Base-by-base conservation (phyloP, 2,113 vertebrate genomes). In the Chrysochloris asiatica region DNA sequence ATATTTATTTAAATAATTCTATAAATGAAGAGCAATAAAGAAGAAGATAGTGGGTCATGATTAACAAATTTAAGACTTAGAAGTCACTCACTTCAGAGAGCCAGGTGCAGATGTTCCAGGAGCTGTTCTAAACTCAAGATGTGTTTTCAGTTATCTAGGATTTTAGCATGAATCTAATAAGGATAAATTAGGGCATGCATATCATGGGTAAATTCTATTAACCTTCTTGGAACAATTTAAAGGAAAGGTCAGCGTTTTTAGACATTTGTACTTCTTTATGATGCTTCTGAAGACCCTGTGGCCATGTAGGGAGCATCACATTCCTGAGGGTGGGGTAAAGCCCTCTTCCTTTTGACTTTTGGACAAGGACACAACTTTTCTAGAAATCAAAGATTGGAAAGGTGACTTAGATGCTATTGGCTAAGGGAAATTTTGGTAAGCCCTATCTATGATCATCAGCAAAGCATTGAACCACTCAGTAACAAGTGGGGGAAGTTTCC, bases 1-100 rank as follows among this genome's bases (percentile, higher is more conserved):
- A 72, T 84, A 86, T 89, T 87, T 88, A 86, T 67, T 92, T 83
- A 92, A 92, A 83, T 86, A 82, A 88, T 86, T 91, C 78, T 72
- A 9, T 76, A 86, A 91, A 90, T 94, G 61, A 86, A 78, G 59
- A 77, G 78, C 87, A 93, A 86, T 88, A 45, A 83, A 75, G 56
- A 81, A 38, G 59, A 80, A 76, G 52, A 36, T 13, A 38, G n/a
- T 54, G 47, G 88, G 48, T 91, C 72, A 33, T 45, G 41, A 92
- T 22, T 48, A n/a, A 47, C 45, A 95, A 45, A 59, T 72, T 52
- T 77, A 22, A 13, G n/a, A 28, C 22, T 24, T 72, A 88, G 81
- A 84, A 90, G 22, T 24, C n/a, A 61, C 16, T 63, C 6, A 56
- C 8, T 52, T 76, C 38, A 72, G 47, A 86, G 54, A 38, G 77